Evolutionary conservation across 2,797 vertebrate species (phyloP).

Genomic region (Galaxias olidus): DNA sequence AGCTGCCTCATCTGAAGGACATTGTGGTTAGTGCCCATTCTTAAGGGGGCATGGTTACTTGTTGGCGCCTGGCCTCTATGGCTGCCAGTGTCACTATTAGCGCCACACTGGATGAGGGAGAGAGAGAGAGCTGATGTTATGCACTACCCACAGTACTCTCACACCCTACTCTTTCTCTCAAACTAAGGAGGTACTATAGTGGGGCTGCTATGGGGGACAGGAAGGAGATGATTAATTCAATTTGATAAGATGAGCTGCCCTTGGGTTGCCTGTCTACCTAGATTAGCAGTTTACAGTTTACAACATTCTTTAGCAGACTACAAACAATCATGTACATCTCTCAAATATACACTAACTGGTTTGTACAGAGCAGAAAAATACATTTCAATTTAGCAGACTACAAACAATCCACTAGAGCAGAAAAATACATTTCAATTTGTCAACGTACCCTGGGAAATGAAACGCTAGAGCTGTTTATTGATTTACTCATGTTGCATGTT

Average conservation of each 20-base stretch:
- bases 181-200: constrained; percentile 21
- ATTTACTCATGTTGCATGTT: background rate
- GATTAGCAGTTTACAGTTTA: constrained; percentile 44
- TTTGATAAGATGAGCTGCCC: constrained; percentile 42
- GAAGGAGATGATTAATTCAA: constrained; percentile 51
- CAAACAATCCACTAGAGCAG: no score
- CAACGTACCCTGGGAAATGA: constrained; percentile 1
- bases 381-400: no score
- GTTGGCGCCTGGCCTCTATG: constrained; percentile 35
- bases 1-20: background rate
- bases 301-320: no score
- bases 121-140: constrained; percentile 35
- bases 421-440: constrained; percentile 14
- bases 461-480: constrained; percentile 24
- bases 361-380: no score
- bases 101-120: constrained; percentile 20
- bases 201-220: constrained; percentile 32
- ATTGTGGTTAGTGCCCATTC: constrained; percentile 25
- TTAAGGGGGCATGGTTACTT: constrained; percentile 19
- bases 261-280: constrained; percentile 39
- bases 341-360: no score
- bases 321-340: no score
- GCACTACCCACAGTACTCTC: constrained; percentile 31
- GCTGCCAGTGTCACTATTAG: constrained; percentile 40
- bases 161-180: constrained; percentile 22